These are phyloP conservation scores for Semnornis frantzii DNA, from an alignment of 2,113 vertebrate species.

Conservation along the genomic window DNA sequence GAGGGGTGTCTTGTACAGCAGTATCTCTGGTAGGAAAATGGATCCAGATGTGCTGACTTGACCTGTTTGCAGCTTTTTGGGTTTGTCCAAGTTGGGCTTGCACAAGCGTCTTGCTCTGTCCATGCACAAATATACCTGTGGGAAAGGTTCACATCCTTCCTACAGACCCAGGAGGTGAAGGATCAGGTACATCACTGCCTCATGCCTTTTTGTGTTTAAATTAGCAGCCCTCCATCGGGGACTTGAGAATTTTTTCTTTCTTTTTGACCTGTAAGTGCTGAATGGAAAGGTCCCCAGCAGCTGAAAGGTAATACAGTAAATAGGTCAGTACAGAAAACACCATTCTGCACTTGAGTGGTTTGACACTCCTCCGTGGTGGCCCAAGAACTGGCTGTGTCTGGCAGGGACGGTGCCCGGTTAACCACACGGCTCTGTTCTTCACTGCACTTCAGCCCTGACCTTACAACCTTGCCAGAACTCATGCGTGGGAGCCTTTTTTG, in stretches of 20 bases:
- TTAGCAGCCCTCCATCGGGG: not conserved
- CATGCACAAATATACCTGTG: not conserved
- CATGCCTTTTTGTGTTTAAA: not conserved
- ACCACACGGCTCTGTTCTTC: not conserved
- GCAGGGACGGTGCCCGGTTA: not conserved
- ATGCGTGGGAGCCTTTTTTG: not conserved
- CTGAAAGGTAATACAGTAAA: not conserved
- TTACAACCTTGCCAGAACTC: not conserved
- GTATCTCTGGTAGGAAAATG: not conserved
- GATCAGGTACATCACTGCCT: not conserved
- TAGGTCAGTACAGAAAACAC: not conserved
- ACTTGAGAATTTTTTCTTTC: not conserved
- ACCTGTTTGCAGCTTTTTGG: not conserved
- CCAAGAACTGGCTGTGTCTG: not conserved
- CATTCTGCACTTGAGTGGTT: accelerated
- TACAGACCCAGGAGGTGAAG: not conserved
- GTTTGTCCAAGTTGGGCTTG: not conserved
- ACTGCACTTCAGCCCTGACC: not conserved
- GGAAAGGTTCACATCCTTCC: not conserved
- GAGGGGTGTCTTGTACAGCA: not conserved
- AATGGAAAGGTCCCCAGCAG: not conserved
- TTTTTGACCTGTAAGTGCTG: not conserved
- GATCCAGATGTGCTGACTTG: conserved; percentile 14
- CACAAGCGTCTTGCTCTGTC: not conserved
- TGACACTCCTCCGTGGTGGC: accelerated